A percentile compares a stretch with the other conserved stretches of the same genome.
Evolutionary conservation across 2,888 invertebrate genomes (phyloP).

Genomic region (Amphipoea lucens): DNA sequence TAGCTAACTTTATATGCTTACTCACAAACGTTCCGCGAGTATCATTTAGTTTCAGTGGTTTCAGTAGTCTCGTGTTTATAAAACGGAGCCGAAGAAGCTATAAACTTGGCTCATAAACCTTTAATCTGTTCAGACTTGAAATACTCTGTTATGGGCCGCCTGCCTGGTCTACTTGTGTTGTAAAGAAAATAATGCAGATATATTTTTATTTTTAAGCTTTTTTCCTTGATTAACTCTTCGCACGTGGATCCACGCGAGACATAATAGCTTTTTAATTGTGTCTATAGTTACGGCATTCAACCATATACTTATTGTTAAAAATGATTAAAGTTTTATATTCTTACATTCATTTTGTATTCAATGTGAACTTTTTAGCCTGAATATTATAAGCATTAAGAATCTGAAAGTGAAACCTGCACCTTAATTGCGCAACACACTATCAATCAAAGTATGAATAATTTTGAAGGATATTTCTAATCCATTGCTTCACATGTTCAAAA

Average conservation of each 20-base stretch:
- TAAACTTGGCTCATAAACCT: constrained; percentile 79
- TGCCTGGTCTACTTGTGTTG: constrained; percentile 49
- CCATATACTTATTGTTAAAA: not conserved
- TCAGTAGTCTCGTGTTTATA: constrained; percentile 73
- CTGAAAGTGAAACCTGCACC: not conserved
- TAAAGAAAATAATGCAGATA: constrained; percentile 47
- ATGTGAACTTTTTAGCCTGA: not conserved
- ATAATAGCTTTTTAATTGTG: not conserved
- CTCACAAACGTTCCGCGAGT: constrained; percentile 52
- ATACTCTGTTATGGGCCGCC: constrained; percentile 63
- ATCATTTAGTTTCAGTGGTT: constrained; percentile 68
- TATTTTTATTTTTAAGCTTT: constrained; percentile 12
- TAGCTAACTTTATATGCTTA: constrained; percentile 39
- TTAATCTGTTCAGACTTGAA: constrained; percentile 78
- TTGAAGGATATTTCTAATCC: not conserved
- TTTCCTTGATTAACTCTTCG: not conserved
- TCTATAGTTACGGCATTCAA: not conserved
- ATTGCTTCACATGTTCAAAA: not conserved
- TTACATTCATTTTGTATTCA: too few relatives aligned
- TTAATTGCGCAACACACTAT: too few relatives aligned
- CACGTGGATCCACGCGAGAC: not conserved
- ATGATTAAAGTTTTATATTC: not conserved
- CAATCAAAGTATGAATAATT: too few relatives aligned
- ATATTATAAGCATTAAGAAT: not conserved
- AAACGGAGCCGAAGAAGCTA: constrained; percentile 74